Percentiles rank a stretch among this genome's conserved stretches.
These are phyloP conservation scores for Anser cygnoides DNA, from an alignment of 2,113 vertebrate species.

Conservation along the genomic window DNA sequence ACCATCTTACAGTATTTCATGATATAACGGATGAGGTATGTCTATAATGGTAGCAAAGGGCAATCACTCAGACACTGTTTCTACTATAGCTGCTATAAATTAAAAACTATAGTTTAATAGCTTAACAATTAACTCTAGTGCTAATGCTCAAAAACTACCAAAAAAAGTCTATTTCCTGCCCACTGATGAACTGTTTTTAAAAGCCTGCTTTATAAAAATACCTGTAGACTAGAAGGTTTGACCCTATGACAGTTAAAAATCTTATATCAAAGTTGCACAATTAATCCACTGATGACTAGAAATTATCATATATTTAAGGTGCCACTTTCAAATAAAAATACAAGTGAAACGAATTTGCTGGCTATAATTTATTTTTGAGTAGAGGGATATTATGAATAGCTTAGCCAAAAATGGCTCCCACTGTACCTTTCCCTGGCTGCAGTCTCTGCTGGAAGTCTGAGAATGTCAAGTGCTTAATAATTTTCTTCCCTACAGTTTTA, in stretches of 20 bases:
- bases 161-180: conserved; percentile 20
- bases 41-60: background rate
- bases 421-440: background rate
- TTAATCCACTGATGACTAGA: background rate
- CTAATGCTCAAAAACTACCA: conserved; percentile 13
- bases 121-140: conserved; percentile 55
- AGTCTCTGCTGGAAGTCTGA: background rate
- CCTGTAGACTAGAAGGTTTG: background rate
- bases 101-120: conserved; percentile 41
- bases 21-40: background rate
- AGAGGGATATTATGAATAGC: background rate
- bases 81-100: conserved; percentile 36
- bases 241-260: background rate
- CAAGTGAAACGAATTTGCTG: background rate
- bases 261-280: background rate
- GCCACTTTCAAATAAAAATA: background rate
- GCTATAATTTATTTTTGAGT: background rate
- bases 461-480: background rate
- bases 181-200: background rate
- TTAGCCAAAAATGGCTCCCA: background rate
- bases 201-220: conserved; percentile 6
- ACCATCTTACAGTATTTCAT: background rate
- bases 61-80: background rate
- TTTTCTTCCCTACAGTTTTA: background rate
- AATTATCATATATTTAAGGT: background rate